Conservation (phyloP, 2,113 vertebrate genomes). For the Saguinus midas region DNA sequence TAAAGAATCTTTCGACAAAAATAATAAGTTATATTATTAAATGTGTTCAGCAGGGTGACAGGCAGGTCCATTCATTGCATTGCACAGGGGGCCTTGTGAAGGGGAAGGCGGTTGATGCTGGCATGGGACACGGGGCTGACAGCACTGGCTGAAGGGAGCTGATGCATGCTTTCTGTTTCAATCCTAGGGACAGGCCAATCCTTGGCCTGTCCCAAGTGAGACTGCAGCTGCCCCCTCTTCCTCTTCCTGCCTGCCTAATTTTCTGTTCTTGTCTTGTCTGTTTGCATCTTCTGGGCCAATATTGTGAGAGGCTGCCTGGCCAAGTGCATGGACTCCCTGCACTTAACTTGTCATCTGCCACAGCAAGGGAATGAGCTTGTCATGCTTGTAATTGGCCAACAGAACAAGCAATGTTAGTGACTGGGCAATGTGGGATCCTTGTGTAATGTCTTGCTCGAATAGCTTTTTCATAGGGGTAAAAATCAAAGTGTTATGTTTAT, state of each 20-base stretch:
- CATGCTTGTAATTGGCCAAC: too few species aligned
- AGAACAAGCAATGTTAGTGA: too few species aligned
- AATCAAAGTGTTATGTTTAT: too few species aligned
- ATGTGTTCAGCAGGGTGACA: constrained; percentile 76
- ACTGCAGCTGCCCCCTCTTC: background rate
- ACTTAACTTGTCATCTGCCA: too few species aligned
- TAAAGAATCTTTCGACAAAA: constrained; percentile 73
- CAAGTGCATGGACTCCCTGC: too few species aligned
- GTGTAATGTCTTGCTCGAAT: too few species aligned
- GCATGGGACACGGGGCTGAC: background rate
- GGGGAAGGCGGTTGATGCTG: constrained; percentile 4
- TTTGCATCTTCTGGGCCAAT: constrained; percentile 91
- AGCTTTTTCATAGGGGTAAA: too few species aligned
- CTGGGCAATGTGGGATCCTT: too few species aligned
- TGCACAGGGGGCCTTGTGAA: constrained; percentile 21
- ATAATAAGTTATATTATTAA: constrained; percentile 76
- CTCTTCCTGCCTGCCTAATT: constrained; percentile 90
- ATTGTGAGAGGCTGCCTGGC: constrained; percentile 83
- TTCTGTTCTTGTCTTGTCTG: constrained; percentile 95
- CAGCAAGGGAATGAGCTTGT: too few species aligned
- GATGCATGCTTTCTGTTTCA: background rate
- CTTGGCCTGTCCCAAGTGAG: background rate
- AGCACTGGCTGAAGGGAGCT: background rate
- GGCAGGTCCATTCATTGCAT: constrained; percentile 66
- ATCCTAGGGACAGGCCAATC: background rate